Evolutionary conservation across 2,797 vertebrate genomes (phyloP).

Genomic region (Pygocentrus nattereri): DNA sequence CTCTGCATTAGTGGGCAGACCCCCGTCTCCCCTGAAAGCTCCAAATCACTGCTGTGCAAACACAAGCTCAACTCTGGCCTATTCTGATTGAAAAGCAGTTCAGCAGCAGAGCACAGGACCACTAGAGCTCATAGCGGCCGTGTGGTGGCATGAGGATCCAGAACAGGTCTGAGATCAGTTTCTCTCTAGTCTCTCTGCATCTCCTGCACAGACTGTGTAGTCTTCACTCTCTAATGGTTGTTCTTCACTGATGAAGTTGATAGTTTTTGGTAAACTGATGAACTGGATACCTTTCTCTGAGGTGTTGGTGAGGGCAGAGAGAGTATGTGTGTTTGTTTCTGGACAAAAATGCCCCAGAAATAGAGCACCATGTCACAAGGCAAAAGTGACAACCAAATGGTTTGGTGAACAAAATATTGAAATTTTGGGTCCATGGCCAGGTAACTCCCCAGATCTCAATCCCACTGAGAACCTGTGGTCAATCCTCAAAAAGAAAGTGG

Average conservation of each 20-base stretch:
- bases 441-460: no score
- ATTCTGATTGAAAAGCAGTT: conserved; percentile 25
- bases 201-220: neutral
- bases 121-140: conserved; percentile 3
- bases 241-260: neutral
- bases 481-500: no score
- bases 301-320: no score
- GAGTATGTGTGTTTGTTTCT: no score
- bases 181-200: neutral
- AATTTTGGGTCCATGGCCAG: no score
- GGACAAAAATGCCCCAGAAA: no score
- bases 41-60: conserved; percentile 10
- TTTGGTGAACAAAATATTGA: no score
- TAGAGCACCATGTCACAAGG: no score
- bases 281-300: no score
- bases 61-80: conserved; percentile 1
- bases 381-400: no score
- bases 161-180: neutral
- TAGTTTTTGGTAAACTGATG: no score
- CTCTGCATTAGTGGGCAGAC: neutral
- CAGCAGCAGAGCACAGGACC: neutral
- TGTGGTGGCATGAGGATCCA: neutral
- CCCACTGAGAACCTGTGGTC: no score
- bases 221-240: neutral
- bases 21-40: conserved; percentile 14